phyloP scores from a whole-genome alignment of 2,888 invertebrate genomes.

The Leucophenga montana region DNA sequence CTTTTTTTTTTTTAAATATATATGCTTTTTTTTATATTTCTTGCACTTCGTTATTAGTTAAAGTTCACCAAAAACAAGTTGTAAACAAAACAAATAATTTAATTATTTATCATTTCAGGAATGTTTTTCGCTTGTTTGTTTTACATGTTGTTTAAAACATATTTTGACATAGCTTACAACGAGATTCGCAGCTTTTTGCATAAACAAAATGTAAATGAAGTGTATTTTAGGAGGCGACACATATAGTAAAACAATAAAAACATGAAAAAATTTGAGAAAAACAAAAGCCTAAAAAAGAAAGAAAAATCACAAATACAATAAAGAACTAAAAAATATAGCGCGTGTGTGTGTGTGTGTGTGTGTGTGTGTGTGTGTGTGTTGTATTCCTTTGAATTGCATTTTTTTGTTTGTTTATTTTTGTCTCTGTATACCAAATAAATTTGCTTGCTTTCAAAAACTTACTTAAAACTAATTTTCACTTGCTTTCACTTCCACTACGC shows the following conservation, averaged over 20 bases:
- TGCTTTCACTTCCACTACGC: too few relatives aligned
- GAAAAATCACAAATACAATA: constrained; percentile 25
- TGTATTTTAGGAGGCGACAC: constrained; percentile 1
- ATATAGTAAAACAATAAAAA: background rate
- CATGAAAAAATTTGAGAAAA: background rate
- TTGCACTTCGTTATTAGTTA: background rate
- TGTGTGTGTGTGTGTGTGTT: background rate
- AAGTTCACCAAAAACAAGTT: background rate
- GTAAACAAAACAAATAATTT: background rate
- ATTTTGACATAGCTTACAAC: too few relatives aligned
- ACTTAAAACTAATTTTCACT: too few relatives aligned
- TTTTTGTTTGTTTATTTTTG: constrained; percentile 15
- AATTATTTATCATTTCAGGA: background rate
- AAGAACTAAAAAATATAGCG: background rate
- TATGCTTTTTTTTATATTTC: constrained; percentile 16
- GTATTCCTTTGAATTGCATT: too few relatives aligned
- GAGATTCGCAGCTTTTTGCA: constrained; percentile 15
- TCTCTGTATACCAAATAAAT: constrained; percentile 38
- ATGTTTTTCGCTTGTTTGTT: constrained; percentile 11
- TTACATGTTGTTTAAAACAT: background rate
- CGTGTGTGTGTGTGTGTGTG: background rate
- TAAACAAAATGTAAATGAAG: constrained; percentile 9
- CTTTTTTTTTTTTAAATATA: constrained; percentile 8
- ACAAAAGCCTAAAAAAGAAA: background rate
- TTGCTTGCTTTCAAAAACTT: too few relatives aligned